Conservation (phyloP, 2,888 invertebrate genomes). For the Stegophylla sp. region DNA sequence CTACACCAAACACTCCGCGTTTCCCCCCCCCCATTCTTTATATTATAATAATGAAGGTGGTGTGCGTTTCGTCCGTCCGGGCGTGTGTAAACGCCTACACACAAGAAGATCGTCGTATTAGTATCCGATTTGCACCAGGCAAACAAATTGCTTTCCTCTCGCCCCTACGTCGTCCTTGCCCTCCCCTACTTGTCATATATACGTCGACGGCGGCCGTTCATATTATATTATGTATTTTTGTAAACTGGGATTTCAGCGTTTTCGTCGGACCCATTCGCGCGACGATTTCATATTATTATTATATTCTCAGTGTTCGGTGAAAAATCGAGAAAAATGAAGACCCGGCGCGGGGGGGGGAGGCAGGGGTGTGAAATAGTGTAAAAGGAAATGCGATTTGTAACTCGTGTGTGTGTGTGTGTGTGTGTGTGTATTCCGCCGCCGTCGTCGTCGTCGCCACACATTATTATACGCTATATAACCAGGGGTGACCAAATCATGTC, state of each 20-base stretch:
- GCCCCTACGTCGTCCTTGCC: neutral
- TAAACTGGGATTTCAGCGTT: conserved; percentile 48
- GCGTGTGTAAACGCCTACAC: too few relatives aligned
- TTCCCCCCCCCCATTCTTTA: neutral
- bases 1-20: conserved; percentile 22
- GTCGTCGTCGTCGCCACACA: neutral
- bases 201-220: conserved; percentile 8
- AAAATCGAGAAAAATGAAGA: conserved; percentile 36
- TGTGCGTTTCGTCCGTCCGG: conserved; percentile 26
- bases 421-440: neutral
- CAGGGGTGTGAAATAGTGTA: neutral
- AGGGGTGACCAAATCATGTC: too few relatives aligned
- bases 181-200: conserved; percentile 17
- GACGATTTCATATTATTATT: conserved; percentile 46
- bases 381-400: conserved; percentile 53
- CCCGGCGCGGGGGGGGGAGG: too few relatives aligned
- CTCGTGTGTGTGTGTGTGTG: conserved; percentile 4
- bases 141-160: conserved; percentile 36
- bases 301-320: conserved; percentile 14
- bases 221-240: neutral
- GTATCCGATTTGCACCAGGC: conserved; percentile 41
- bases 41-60: conserved; percentile 29
- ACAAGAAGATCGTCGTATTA: too few relatives aligned
- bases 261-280: conserved; percentile 29
- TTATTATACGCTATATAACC: too few relatives aligned